Evolutionary conservation across 2,888 invertebrate genomes (phyloP).

Genomic region (Xiphydria camelus): DNA sequence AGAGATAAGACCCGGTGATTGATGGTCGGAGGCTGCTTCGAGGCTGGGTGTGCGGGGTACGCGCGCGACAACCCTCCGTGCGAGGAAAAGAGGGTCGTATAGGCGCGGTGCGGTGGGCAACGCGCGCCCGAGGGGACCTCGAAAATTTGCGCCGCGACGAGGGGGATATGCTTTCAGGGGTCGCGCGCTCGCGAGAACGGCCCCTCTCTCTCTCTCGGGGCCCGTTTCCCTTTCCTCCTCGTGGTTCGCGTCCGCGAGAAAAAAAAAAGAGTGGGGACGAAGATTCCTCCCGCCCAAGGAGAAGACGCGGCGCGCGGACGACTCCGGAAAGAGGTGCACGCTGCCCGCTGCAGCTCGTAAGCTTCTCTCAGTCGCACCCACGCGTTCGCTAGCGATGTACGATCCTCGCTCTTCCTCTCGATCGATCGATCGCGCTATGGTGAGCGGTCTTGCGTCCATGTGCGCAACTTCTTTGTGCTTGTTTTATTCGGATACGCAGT

Average conservation of each 20-base stretch:
- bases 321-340: conserved; percentile 22
- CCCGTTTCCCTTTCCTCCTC: no score
- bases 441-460: no score
- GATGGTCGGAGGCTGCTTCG: conserved; percentile 27
- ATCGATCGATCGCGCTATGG: no score
- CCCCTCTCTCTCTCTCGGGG: conserved; percentile 11
- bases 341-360: conserved; percentile 15
- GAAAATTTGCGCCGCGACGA: background rate
- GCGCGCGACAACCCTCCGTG: conserved; percentile 1
- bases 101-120: background rate
- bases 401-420: no score
- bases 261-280: conserved; percentile 6
- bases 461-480: no score
- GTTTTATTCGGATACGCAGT: no score
- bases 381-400: conserved; percentile 35
- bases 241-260: no score
- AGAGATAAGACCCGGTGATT: conserved; percentile 16
- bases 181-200: conserved; percentile 5
- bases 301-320: no score
- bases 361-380: conserved; percentile 42
- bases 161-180: background rate
- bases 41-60: background rate
- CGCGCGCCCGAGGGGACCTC: background rate
- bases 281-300: conserved; percentile 14
- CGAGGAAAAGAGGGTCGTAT: background rate